Evolutionary conservation across 2,797 vertebrate genomes (phyloP).

Genomic region (Garrulus glandarius): DNA sequence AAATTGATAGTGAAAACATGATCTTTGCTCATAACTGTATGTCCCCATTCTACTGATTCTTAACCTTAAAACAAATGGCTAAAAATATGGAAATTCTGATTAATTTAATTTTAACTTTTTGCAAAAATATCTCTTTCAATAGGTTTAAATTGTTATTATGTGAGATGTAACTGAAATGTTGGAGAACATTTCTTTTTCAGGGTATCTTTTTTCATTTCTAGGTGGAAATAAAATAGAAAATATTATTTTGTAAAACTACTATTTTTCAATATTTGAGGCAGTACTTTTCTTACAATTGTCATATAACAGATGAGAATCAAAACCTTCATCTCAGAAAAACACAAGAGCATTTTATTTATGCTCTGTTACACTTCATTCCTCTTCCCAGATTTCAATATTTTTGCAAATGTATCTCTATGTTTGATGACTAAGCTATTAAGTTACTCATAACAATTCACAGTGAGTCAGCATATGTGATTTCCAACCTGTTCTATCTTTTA

Average conservation of each 20-base stretch:
- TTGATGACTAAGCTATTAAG: constrained; percentile 45
- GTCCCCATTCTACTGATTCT: not conserved
- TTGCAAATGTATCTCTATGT: not conserved
- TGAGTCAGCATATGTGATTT: constrained; percentile 50
- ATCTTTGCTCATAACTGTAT: not conserved
- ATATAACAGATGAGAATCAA: not conserved
- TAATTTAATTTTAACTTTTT: not conserved
- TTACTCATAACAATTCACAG: constrained; percentile 31
- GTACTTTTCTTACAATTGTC: not conserved
- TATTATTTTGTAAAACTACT: not conserved
- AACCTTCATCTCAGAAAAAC: not conserved
- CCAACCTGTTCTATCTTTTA: constrained; percentile 21
- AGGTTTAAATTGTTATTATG: not conserved
- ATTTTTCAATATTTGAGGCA: not conserved
- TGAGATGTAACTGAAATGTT: not conserved
- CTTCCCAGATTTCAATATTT: constrained; percentile 35
- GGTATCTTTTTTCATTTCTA: not conserved
- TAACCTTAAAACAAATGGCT: not conserved
- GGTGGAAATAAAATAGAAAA: not conserved
- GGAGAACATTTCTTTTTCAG: not conserved
- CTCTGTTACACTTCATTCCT: constrained; percentile 2
- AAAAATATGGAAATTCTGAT: not conserved
- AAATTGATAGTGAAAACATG: not conserved
- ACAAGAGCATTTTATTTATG: constrained; percentile 26
- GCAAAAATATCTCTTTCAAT: not conserved